These are phyloP conservation scores for Champsocephalus gunnari DNA, from an alignment of 2,797 vertebrate species.

Conservation along the genomic window DNA sequence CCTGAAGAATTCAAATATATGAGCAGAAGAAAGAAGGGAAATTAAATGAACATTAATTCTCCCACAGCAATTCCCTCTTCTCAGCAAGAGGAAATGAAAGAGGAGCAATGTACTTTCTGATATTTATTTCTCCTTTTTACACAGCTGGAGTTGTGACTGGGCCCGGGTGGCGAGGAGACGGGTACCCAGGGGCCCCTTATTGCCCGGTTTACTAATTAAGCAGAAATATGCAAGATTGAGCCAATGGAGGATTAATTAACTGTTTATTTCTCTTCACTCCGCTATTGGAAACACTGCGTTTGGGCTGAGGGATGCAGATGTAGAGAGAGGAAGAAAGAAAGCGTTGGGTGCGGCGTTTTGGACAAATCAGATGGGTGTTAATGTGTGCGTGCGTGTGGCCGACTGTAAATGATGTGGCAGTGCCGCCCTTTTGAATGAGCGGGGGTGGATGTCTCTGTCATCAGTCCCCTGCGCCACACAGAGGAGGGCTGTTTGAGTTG, in stretches of 20 bases:
- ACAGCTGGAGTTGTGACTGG: slow-evolving; percentile 56
- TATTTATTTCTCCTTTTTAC: slow-evolving; percentile 84
- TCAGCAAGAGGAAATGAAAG: slow-evolving; percentile 82
- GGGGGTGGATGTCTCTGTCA: slow-evolving; percentile 75
- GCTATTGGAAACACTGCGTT: slow-evolving; percentile 51
- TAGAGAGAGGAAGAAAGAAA: slow-evolving; percentile 28
- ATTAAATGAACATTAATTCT: slow-evolving; percentile 87
- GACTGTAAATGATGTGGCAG: slow-evolving; percentile 63
- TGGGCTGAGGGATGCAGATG: slow-evolving; percentile 35
- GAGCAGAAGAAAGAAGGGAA: slow-evolving; percentile 79
- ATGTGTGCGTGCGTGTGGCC: slow-evolving; percentile 49
- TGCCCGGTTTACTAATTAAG: slow-evolving; percentile 81
- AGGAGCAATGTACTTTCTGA: slow-evolving; percentile 75
- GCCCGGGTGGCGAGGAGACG: slow-evolving; percentile 56
- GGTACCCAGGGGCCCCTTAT: slow-evolving; percentile 68
- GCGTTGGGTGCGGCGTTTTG: slow-evolving; percentile 45
- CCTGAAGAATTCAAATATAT: slow-evolving; percentile 83
- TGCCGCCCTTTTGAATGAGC: slow-evolving; percentile 66
- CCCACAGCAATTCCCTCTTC: slow-evolving; percentile 70
- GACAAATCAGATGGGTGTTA: slow-evolving; percentile 54
- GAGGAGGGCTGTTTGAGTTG: slow-evolving; percentile 57
- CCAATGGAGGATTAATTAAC: slow-evolving; percentile 81
- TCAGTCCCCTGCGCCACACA: slow-evolving; percentile 53
- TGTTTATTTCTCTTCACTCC: slow-evolving; percentile 85
- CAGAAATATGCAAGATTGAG: slow-evolving; percentile 78